A percentile compares a stretch with the other conserved stretches of the same genome.
phyloP scores from a whole-genome alignment of 2,888 invertebrate genomes.

The Ceramica pisi region DNA sequence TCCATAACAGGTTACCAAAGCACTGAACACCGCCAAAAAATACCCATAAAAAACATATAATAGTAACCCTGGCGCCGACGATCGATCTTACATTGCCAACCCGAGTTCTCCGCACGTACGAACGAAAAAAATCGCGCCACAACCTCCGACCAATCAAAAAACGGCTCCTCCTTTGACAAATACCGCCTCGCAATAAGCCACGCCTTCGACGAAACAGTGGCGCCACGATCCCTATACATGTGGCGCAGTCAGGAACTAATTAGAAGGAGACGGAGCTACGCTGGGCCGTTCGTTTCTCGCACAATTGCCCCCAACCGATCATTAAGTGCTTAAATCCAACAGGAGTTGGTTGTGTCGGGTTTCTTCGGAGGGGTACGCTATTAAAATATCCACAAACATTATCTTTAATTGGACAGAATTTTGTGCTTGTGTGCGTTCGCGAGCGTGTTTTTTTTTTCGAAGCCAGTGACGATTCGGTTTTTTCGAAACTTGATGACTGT shows the following conservation, averaged over 20 bases:
- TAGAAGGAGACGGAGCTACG: conserved; percentile 83
- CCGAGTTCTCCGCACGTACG: conserved; percentile 84
- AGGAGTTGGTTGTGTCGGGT: conserved; percentile 91
- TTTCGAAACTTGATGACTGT: conserved; percentile 88
- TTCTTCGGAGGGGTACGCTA: conserved; percentile 90
- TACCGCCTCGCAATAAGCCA: conserved; percentile 77
- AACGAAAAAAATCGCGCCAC: conserved; percentile 86
- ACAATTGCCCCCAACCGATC: conserved; percentile 91
- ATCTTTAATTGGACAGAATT: conserved; percentile 90
- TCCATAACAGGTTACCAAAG: conserved; percentile 89
- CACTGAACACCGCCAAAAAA: conserved; percentile 88
- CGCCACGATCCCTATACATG: conserved; percentile 84
- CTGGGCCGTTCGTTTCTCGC: conserved; percentile 89
- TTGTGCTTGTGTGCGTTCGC: conserved; percentile 88
- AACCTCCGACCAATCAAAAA: conserved; percentile 77
- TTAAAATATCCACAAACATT: conserved; percentile 91
- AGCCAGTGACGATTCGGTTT: conserved; percentile 86
- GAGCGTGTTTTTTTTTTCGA: conserved; percentile 82
- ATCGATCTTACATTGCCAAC: conserved; percentile 89
- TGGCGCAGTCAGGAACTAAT: conserved; percentile 83
- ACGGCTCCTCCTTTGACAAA: conserved; percentile 74
- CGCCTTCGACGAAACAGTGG: conserved; percentile 78
- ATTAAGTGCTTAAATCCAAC: conserved; percentile 91
- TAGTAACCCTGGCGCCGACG: conserved; percentile 87
- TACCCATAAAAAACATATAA: conserved; percentile 90